Evolutionary conservation across 2,888 invertebrate species (phyloP), one percentile per base, ranked within the genome.

Genomic region (Lepidochrysops patricia): DNA sequence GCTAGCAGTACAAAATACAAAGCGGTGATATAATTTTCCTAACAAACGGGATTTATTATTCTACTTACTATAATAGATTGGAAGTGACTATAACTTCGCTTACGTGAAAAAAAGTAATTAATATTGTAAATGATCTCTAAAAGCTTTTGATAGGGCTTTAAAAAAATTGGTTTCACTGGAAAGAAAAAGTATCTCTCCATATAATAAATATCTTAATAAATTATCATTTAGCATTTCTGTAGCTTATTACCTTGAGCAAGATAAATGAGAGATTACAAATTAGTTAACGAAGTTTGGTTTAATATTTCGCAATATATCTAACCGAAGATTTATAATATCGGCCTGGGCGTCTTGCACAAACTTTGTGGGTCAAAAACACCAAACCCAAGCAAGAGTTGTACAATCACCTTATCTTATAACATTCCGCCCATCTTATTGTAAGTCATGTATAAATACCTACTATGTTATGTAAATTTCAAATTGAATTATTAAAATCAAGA

Each of bases 361-460:
- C 37, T 43, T 43, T 15, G 37, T 43, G 37, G 19, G 37, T 43
- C 37, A 43, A 19, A 37, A 43, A 43, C 37, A 43, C 37, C 19
- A 43, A 19, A 9, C 9, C 37, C 37, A 19, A 43, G 15, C 15
- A 43, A 7, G 15, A 19, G 37, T 43, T 43, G 15, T 15, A 35
- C 37, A 43, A 43, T 43, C 37, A 43, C 37, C 37, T 43, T 43
- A 43, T 15, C 37, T n/a, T n/a, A n/a, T n/a, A n/a, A n/a, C n/a
- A n/a, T n/a, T 43, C 3, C 2, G 37, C 15, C 37, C 37, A 15
- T 43, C 37, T 15, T 19, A 15, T 43, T 7, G 37, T 43, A 13
- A 35, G 15, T 1, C 1, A 15, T 15, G n/a, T n/a, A n/a, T n/a
- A n/a, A n/a, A n/a, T 15, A 43, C 7, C 7, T 43, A 35, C 4